Conservation (phyloP, 2,113 vertebrate genomes). For the Dicaeum eximium region DNA sequence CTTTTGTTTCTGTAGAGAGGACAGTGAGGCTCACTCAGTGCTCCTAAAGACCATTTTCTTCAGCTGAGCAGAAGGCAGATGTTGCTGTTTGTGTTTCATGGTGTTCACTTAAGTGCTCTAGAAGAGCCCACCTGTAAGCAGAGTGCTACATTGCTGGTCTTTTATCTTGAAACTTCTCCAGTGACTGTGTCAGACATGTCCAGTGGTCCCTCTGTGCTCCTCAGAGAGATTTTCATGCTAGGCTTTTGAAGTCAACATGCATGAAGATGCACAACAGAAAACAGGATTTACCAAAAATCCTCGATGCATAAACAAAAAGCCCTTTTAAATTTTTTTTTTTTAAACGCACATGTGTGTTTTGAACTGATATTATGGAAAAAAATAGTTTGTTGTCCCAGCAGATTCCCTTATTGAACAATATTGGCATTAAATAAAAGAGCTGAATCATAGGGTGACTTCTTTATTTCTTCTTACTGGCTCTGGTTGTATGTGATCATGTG, state of each 20-base stretch:
- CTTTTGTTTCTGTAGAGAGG: neutral
- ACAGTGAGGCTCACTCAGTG: neutral
- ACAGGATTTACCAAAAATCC: conserved; percentile 21
- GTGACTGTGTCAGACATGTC: neutral
- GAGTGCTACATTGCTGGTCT: neutral
- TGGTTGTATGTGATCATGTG: conserved; percentile 81
- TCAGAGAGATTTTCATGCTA: neutral
- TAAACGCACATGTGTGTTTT: conserved; percentile 7
- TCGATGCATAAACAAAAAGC: neutral
- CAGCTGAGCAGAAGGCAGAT: neutral
- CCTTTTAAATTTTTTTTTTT: neutral
- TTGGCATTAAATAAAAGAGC: conserved; percentile 80
- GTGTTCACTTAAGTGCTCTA: neutral
- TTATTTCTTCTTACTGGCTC: conserved; percentile 82
- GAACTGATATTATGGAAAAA: neutral
- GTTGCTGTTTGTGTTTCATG: neutral
- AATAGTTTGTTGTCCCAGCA: conserved; percentile 70
- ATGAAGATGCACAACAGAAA: neutral
- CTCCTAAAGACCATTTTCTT: neutral
- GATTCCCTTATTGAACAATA: conserved; percentile 80
- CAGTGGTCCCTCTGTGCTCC: neutral
- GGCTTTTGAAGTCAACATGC: neutral
- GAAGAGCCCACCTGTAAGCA: neutral
- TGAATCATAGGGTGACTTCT: conserved; percentile 74
- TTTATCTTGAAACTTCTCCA: neutral